Base-by-base conservation (phyloP, 2,797 vertebrate genomes). In the Sus cebifrons region DNA sequence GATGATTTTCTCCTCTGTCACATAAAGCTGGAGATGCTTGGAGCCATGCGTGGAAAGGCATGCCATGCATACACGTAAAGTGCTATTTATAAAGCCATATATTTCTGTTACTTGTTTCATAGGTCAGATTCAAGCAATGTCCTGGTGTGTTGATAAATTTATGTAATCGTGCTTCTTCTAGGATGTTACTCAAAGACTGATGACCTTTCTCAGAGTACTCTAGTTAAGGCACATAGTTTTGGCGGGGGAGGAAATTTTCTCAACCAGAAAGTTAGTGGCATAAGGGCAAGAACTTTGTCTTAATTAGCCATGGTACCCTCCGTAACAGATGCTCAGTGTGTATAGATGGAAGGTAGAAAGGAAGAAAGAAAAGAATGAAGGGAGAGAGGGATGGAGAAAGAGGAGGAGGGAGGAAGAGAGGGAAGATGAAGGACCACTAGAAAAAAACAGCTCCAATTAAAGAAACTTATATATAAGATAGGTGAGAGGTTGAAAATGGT, bases 81-180 rank as follows among this genome's bases (percentile, higher is more conserved):
- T 89, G 54, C 94, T 95, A 73, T 82, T 94, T 90, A 92, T 68
- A 92, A 92, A 92, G 74, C 85, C 81, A 89, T 94, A 91, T 83
- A 85, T 81, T 93, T 79, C 74, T 84, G 49, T 91, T 94, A 54
- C 67, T 93, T 77, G 36, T 92, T 95, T 91, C 82, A 73, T 52
- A 85, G 74, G 86, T 94, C 75, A 83, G 68, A 65, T 54, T 85
- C 86, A 94, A 93, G 81, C 77, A 96, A 70, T 49, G 81, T 49
- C 40, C 64, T 18, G 1, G 44, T 21, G 49, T 70, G 40, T 25
- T 81, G 70, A 77, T 32, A 77, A 81, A 85, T 44, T 40, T 60
- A 36, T 83, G 44, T n/a, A 88, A 56, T 77, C 58, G 71, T 74
- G 67, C 54, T 95, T 95, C 95, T 93, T 92, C 74, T 93, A 87